Conservation (phyloP, 2,888 invertebrate genomes). For the Zootermopsis nevadensis region DNA sequence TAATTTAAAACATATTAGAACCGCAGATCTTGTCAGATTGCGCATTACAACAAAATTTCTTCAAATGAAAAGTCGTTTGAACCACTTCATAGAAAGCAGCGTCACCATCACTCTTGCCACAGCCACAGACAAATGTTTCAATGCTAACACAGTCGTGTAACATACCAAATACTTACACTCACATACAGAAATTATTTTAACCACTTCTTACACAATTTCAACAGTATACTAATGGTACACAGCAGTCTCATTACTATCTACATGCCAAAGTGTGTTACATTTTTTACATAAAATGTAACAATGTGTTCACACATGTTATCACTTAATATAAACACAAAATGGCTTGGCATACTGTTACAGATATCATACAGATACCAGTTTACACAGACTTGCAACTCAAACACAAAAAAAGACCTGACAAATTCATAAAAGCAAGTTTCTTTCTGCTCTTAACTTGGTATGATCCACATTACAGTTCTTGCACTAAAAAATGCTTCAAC, state of each 20-base stretch:
- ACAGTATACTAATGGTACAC: not conserved
- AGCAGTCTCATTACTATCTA: not conserved
- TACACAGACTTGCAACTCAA: not conserved
- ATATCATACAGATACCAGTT: not conserved
- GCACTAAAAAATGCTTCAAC: not conserved
- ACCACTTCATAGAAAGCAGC: too few relatives aligned
- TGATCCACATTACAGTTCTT: slow-evolving; percentile 20
- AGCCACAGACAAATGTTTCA: not conserved
- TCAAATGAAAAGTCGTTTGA: not conserved
- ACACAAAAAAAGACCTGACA: not conserved
- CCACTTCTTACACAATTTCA: not conserved
- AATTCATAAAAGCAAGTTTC: not conserved
- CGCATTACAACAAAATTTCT: not conserved
- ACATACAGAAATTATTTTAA: not conserved
- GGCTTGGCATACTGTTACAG: not conserved
- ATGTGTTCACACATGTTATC: not conserved
- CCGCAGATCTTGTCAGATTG: too few relatives aligned
- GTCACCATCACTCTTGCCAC: too few relatives aligned
- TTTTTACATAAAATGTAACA: not conserved
- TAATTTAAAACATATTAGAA: not conserved
- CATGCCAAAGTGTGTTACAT: not conserved
- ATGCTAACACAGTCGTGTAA: not conserved
- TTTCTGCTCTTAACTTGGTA: not conserved
- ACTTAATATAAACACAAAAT: not conserved
- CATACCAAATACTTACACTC: too few relatives aligned